phyloP scores from a whole-genome alignment of 2,113 vertebrate genomes.

The Dunckerocampus dactyliophorus region DNA sequence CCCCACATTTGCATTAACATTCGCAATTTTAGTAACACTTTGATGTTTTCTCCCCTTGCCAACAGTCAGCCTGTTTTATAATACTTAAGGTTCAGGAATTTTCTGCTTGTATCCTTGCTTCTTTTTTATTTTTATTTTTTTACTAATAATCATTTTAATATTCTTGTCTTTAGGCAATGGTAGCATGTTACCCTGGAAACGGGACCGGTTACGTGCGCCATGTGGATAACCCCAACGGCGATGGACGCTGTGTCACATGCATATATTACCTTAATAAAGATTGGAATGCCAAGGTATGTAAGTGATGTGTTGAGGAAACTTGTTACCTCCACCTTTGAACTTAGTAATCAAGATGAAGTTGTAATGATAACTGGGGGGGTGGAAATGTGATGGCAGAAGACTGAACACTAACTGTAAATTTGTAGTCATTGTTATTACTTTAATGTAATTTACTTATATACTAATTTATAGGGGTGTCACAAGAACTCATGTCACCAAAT shows the following conservation, averaged over 20 bases:
- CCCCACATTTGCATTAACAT: not conserved
- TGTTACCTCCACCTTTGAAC: no score
- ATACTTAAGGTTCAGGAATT: not conserved
- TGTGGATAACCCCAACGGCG: constrained; percentile 93
- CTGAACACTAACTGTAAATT: no score
- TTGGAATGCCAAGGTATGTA: constrained; percentile 91
- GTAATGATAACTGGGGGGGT: not conserved
- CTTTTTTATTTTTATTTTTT: constrained; percentile 6
- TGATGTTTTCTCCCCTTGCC: not conserved
- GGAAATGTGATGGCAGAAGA: no score
- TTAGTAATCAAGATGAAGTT: not conserved
- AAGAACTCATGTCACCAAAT: no score
- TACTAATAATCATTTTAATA: constrained; percentile 30
- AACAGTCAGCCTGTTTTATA: not conserved
- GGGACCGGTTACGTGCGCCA: constrained; percentile 93
- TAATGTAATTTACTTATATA: no score
- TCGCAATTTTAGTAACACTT: not conserved
- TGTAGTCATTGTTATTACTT: no score
- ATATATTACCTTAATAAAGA: constrained; percentile 99
- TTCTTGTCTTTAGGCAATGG: constrained; percentile 84
- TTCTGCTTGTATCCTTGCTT: not conserved
- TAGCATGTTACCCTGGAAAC: constrained; percentile 94
- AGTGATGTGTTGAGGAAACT: constrained; percentile 5
- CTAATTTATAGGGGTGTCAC: no score
- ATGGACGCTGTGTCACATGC: constrained; percentile 94